These are phyloP conservation scores for Botrylloides violaceus DNA, from an alignment of 23 tunicate genomes.

Conservation along the genomic window DNA sequence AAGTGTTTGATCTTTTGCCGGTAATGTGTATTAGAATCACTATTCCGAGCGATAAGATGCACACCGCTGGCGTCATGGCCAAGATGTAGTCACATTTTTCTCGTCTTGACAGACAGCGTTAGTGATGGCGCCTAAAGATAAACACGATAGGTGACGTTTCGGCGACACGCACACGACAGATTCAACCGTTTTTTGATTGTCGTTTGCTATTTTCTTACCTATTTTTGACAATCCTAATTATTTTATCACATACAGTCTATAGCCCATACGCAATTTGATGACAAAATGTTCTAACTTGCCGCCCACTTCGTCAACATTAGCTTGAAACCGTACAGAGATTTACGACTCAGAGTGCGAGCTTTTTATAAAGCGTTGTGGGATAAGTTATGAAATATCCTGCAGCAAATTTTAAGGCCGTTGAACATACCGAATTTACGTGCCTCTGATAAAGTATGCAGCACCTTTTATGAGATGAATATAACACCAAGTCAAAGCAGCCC, in stretches of 20 bases:
- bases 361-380: too few relatives aligned
- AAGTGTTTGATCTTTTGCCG: neutral
- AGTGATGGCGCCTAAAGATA: neutral
- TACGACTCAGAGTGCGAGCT: too few relatives aligned
- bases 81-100: neutral
- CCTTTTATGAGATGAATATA: neutral
- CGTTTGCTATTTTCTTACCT: neutral
- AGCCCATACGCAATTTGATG: neutral
- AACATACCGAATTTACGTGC: constrained; percentile 3
- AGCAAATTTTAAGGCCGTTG: neutral
- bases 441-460: neutral
- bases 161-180: neutral
- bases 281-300: neutral
- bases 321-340: too few relatives aligned
- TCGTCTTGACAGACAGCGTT: neutral
- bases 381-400: too few relatives aligned
- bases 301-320: neutral
- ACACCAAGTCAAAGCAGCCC: neutral
- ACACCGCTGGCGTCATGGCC: neutral
- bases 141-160: neutral
- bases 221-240: neutral
- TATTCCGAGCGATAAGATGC: neutral
- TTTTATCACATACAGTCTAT: neutral
- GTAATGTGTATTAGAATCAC: neutral
- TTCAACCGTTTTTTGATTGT: neutral